These are phyloP conservation scores for Ophion costatus DNA, from an alignment of 2,888 invertebrate genomes.

Conservation along the genomic window DNA sequence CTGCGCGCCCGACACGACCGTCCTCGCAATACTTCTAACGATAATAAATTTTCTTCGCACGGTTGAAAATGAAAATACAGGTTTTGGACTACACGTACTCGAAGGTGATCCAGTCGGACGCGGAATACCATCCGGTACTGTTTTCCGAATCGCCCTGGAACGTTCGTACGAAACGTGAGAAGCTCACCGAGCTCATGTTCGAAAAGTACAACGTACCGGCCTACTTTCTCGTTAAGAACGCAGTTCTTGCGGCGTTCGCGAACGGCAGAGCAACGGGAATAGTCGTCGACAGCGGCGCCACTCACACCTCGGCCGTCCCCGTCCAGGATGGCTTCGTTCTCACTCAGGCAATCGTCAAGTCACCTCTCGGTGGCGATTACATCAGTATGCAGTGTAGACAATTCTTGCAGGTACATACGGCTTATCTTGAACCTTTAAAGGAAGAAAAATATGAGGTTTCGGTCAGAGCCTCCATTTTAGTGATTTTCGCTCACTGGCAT, in stretches of 20 bases:
- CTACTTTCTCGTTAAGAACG: conserved; percentile 98
- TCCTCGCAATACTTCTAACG: background rate
- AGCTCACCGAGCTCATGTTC: conserved; percentile 97
- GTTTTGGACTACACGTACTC: conserved; percentile 95
- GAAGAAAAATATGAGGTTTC: too few species aligned
- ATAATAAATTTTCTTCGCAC: background rate
- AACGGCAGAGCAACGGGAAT: conserved; percentile 95
- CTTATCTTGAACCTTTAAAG: too few species aligned
- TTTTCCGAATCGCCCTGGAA: conserved; percentile 99
- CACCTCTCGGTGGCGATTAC: conserved; percentile 98
- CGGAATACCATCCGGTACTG: conserved; percentile 97
- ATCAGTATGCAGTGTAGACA: conserved; percentile 91
- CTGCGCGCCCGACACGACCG: too few species aligned
- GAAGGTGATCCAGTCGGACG: conserved; percentile 96
- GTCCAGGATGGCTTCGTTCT: conserved; percentile 98
- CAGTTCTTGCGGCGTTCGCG: conserved; percentile 98
- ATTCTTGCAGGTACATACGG: conserved; percentile 87
- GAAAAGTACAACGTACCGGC: conserved; percentile 99
- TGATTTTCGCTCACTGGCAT: background rate
- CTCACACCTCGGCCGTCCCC: conserved; percentile 98
- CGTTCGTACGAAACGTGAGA: conserved; percentile 95
- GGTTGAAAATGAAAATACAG: conserved; percentile 63
- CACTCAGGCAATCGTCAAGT: conserved; percentile 97
- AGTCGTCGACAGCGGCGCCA: conserved; percentile 98
- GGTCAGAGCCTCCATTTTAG: background rate